Conservation (phyloP, 1,140 invertebrate genomes). For the Eriosoma lanigerum region DNA sequence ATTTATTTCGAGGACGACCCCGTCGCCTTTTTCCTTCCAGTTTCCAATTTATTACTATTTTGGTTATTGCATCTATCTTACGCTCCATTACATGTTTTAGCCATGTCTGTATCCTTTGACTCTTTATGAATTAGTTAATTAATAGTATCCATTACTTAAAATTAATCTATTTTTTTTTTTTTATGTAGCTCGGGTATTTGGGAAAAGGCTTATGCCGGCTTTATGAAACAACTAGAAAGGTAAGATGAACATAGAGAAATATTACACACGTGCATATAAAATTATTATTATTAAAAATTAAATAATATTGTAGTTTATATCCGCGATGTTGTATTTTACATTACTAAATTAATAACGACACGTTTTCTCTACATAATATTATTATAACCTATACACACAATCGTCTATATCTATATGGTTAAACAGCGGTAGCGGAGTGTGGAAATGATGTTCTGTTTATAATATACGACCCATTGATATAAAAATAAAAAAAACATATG, state of each 20-base stretch:
- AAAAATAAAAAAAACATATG: no score
- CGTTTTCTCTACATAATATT: neutral
- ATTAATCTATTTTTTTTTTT: neutral
- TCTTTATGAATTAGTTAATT: no score
- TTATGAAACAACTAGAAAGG: constrained; percentile 50
- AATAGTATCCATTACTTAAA: no score
- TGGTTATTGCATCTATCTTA: no score
- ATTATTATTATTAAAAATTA: neutral
- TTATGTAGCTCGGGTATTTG: constrained; percentile 33
- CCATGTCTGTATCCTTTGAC: no score
- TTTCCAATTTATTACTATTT: no score
- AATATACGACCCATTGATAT: constrained; percentile 9
- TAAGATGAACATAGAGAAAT: constrained; percentile 19
- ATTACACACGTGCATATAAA: neutral
- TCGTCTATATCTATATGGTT: no score
- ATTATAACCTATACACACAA: neutral
- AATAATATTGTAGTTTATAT: constrained; percentile 6
- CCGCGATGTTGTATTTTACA: neutral
- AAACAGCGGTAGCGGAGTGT: neutral
- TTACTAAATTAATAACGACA: neutral
- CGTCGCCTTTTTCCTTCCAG: no score
- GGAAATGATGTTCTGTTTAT: constrained; percentile 32
- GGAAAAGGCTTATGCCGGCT: constrained; percentile 41
- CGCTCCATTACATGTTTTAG: no score
- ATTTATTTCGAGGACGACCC: no score